Evolutionary conservation across 2,888 invertebrate species (phyloP), one percentile per base, ranked within the genome.

Genomic region (Drosophila pseudotalamancana): DNA sequence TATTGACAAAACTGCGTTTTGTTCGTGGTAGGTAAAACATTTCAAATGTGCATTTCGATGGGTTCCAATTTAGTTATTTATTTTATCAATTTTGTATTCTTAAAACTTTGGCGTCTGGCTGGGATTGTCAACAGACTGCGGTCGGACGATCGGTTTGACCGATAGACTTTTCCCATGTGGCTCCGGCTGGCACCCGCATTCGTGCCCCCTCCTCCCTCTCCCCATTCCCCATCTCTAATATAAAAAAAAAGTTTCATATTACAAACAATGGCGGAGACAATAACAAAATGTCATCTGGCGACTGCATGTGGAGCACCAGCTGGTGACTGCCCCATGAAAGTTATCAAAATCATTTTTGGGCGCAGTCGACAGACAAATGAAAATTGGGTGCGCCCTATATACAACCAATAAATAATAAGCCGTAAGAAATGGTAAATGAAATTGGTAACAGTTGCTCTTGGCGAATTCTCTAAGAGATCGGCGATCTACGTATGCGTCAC

Each of bases 271-370:
- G 3, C 21, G 25, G 40, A 45, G 37, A 67, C 25, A 72, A 43
- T 21, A 60, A 42, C 35, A 55, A 55, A 57, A 54, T 73, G 50
- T 65, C 77, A 66, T 67, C 59, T 66, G 73, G 29, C 50, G 40
- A 40, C 56, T 71, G 77, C 81, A 77, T 83, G 62, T 83, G 80
- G 80, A 65, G 74, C 69, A 53, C 34, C 61, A 69, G 62, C 77
- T 49, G 68, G 29, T 57, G 66, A 23, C 63, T 67, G 60, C 64
- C 78, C 78, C 74, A 68, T 61, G 67, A 71, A 74, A 85, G 71
- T 66, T 74, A 85, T 81, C 65, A 63, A 60, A 59, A 55, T 65
- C 14, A 46, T 35, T 35, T 18, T 49, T 63, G 72, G 79, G 76
- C 57, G 65, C 77, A 77, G 79, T 61, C 59, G 53, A n/a, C 48